Percentiles rank a stretch among this genome's conserved stretches.
These are phyloP conservation scores for Salminus brasiliensis DNA, from an alignment of 2,113 vertebrate species.

Conservation along the genomic window DNA sequence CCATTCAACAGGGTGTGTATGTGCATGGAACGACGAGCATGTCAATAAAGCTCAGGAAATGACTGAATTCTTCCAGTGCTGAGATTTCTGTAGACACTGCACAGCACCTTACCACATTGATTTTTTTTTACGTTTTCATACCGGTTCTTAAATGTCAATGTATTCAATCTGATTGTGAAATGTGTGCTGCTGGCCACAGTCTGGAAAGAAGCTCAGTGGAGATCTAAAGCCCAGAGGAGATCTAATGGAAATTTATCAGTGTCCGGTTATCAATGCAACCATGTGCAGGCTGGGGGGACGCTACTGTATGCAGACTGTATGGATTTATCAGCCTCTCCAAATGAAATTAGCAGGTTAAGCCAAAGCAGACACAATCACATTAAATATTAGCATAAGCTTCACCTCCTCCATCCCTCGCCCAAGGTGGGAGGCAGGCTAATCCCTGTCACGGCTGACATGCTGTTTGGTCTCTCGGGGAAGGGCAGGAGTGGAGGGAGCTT, in stretches of 20 bases:
- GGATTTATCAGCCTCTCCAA: slow-evolving; percentile 38
- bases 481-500: slow-evolving; percentile 10
- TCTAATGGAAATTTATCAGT: slow-evolving; percentile 52
- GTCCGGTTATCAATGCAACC: slow-evolving; percentile 61
- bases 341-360: slow-evolving; percentile 51
- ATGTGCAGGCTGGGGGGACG: slow-evolving; percentile 45
- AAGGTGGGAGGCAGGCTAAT: slow-evolving; percentile 46
- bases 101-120: slow-evolving; percentile 67
- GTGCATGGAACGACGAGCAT: slow-evolving; percentile 41
- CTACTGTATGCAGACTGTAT: slow-evolving; percentile 16
- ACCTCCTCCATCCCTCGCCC: slow-evolving; percentile 36
- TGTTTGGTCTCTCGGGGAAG: slow-evolving; percentile 34
- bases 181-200: not conserved
- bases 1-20: slow-evolving; percentile 63
- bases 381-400: slow-evolving; percentile 55
- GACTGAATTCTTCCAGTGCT: slow-evolving; percentile 64
- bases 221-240: slow-evolving; percentile 45
- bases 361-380: slow-evolving; percentile 40
- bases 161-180: slow-evolving; percentile 64
- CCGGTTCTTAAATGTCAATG: slow-evolving; percentile 71
- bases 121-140: slow-evolving; percentile 50
- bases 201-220: not conserved
- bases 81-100: slow-evolving; percentile 60
- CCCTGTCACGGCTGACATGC: slow-evolving; percentile 37
- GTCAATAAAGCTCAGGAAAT: slow-evolving; percentile 67